Evolutionary conservation across 2,888 invertebrate species (phyloP).

Genomic region (Blera fallax): DNA sequence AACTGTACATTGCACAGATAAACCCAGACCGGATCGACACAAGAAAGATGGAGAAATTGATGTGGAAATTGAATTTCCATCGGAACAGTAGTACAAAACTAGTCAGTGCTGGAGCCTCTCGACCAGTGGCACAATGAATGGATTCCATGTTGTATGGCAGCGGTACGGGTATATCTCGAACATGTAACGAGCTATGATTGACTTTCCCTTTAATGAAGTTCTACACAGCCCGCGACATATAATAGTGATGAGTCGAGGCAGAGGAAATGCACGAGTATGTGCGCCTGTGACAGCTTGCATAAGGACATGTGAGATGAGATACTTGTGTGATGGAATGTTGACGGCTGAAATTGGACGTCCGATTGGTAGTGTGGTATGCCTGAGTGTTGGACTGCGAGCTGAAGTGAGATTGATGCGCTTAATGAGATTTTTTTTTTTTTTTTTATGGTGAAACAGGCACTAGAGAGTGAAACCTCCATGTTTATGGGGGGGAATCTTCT

Average conservation of each 20-base stretch:
- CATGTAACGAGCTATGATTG: slow-evolving; percentile 57
- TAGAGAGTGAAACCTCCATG: background rate
- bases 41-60: slow-evolving; percentile 42
- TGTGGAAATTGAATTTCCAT: slow-evolving; percentile 50
- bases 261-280: background rate
- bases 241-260: background rate
- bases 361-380: slow-evolving; percentile 3
- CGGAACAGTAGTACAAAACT: no score
- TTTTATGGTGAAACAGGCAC: slow-evolving; percentile 14
- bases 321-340: slow-evolving; percentile 34
- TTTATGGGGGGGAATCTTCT: slow-evolving; percentile 6
- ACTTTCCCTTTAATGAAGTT: slow-evolving; percentile 65
- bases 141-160: slow-evolving; percentile 32
- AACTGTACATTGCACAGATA: slow-evolving; percentile 25
- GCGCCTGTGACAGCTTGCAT: background rate
- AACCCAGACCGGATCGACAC: background rate
- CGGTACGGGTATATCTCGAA: background rate
- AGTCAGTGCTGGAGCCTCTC: background rate
- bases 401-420: slow-evolving; percentile 58
- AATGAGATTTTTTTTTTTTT: slow-evolving; percentile 56
- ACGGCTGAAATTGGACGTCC: slow-evolving; percentile 24
- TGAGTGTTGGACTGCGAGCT: background rate
- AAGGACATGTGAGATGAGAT: slow-evolving; percentile 26
- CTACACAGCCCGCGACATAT: background rate
- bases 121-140: slow-evolving; percentile 17